phyloP scores from a whole-genome alignment of 2,888 invertebrate species.

The Nymphalis polychloros region DNA sequence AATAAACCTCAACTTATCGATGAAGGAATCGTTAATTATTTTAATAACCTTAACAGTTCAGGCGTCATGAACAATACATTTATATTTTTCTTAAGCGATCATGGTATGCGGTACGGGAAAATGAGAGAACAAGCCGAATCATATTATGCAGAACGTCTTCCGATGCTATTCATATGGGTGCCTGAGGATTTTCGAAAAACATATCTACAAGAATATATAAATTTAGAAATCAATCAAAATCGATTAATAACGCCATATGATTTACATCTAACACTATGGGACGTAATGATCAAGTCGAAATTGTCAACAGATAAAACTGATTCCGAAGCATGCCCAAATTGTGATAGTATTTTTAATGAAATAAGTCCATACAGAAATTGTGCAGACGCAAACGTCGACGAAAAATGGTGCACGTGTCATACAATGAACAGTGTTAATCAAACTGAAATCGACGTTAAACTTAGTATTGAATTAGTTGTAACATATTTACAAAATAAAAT shows the following conservation, averaged over 20 bases:
- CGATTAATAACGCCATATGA: conserved; percentile 88
- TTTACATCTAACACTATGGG: conserved; percentile 85
- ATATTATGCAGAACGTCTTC: conserved; percentile 89
- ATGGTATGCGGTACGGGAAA: conserved; percentile 87
- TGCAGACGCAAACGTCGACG: conserved; percentile 82
- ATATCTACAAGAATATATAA: conserved; percentile 79
- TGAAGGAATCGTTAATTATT: conserved; percentile 75
- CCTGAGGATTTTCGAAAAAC: conserved; percentile 82
- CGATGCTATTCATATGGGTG: conserved; percentile 86
- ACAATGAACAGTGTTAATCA: conserved; percentile 65
- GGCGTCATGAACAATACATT: conserved; percentile 84
- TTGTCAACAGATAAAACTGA: conserved; percentile 45
- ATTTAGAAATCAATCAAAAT: conserved; percentile 83
- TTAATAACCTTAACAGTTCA: conserved; percentile 74
- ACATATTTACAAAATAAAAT: conserved; percentile 48
- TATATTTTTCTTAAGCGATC: conserved; percentile 88
- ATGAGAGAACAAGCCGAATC: conserved; percentile 85
- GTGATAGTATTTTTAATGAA: conserved; percentile 83
- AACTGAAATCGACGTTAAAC: conserved; percentile 62
- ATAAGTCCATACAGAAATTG: conserved; percentile 83
- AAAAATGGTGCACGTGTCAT: conserved; percentile 89
- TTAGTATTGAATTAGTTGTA: conserved; percentile 67
- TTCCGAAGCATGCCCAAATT: conserved; percentile 82
- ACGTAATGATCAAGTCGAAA: conserved; percentile 79
- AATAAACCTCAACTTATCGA: conserved; percentile 86